A percentile compares a stretch with the other conserved stretches of the same genome.
These are phyloP conservation scores for Poecilia picta DNA, from an alignment of 2,797 vertebrate species.

Conservation along the genomic window DNA sequence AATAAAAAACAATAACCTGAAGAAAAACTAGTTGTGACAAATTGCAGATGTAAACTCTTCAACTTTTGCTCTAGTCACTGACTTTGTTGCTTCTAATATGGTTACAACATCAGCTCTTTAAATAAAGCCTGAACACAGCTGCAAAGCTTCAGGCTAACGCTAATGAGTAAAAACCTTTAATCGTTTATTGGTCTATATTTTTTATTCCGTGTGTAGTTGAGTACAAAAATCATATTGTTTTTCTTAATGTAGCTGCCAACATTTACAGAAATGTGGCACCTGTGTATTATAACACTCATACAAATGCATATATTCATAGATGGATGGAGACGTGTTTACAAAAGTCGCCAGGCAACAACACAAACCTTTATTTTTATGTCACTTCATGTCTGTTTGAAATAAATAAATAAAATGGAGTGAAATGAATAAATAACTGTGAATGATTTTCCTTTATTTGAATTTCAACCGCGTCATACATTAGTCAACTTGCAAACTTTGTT, in stretches of 20 bases:
- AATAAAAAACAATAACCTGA: background rate
- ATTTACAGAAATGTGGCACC: background rate
- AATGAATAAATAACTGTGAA: background rate
- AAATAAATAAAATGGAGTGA: no score
- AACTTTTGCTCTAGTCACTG: background rate
- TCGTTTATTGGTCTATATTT: background rate
- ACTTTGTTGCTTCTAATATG: background rate
- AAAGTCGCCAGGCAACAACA: background rate
- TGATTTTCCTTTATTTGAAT: background rate
- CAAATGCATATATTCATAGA: background rate
- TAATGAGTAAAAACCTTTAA: no score
- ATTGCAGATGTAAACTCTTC: background rate
- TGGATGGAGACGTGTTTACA: background rate
- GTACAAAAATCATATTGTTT: background rate
- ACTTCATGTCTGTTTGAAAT: no score
- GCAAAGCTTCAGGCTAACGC: no score
- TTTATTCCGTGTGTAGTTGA: background rate
- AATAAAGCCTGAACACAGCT: no score
- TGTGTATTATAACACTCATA: background rate
- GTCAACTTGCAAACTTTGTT: background rate
- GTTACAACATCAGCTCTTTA: background rate
- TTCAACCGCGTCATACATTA: background rate
- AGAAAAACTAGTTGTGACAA: background rate
- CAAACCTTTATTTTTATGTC: background rate
- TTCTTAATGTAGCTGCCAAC: background rate